Percentiles rank a stretch among this genome's conserved stretches.
These are phyloP conservation scores for Pemphredon lugubris DNA, from an alignment of 2,888 invertebrate species.

Conservation along the genomic window DNA sequence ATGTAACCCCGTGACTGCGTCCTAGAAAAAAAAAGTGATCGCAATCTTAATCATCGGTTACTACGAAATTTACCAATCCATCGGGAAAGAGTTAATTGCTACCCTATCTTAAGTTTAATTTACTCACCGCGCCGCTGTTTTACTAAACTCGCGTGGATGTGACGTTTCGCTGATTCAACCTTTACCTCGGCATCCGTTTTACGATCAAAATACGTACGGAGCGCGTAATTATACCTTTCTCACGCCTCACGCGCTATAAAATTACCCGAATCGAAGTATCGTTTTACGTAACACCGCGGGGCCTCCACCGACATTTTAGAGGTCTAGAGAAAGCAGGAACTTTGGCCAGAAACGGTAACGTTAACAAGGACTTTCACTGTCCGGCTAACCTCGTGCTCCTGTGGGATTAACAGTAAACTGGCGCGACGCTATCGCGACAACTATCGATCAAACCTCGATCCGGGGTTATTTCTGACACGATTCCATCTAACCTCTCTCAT, in stretches of 20 bases:
- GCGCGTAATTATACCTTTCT: neutral
- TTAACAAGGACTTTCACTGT: constrained; percentile 50
- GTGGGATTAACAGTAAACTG: constrained; percentile 1
- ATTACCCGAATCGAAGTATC: constrained; percentile 1
- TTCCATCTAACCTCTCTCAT: neutral
- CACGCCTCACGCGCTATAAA: neutral
- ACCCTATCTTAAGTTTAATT: neutral
- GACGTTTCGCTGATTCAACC: neutral
- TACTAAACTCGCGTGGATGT: neutral
- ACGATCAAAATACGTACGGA: neutral
- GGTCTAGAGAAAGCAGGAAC: constrained; percentile 56
- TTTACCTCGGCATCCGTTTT: constrained; percentile 2
- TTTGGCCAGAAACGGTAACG: constrained; percentile 9
- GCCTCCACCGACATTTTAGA: constrained; percentile 38
- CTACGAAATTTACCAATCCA: neutral
- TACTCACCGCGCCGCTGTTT: neutral
- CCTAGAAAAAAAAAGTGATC: constrained; percentile 4
- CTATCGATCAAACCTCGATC: constrained; percentile 1
- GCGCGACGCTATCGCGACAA: neutral
- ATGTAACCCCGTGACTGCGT: neutral
- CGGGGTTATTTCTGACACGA: neutral
- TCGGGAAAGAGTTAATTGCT: neutral
- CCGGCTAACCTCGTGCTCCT: constrained; percentile 36
- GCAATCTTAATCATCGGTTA: constrained; percentile 9
- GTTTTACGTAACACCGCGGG: constrained; percentile 25